phyloP scores from a whole-genome alignment of 2,113 vertebrate genomes.

The Cyprinus carpio region DNA sequence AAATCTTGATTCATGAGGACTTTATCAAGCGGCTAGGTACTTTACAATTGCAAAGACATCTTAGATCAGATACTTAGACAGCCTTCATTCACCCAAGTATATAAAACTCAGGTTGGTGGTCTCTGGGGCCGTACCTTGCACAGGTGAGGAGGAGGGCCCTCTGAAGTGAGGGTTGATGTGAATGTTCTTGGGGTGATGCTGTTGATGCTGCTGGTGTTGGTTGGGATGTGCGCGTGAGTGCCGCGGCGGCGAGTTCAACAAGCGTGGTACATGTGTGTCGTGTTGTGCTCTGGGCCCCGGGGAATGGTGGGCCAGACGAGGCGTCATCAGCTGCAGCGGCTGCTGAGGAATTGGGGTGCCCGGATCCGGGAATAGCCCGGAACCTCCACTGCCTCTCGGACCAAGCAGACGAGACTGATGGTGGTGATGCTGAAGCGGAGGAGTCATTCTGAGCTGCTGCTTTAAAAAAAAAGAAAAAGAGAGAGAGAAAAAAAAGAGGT shows the following conservation, averaged over 20 bases:
- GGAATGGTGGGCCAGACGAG: constrained; percentile 86
- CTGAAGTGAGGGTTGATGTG: constrained; percentile 99
- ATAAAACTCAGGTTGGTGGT: neutral
- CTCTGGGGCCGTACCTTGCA: constrained; percentile 80
- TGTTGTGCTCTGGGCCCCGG: constrained; percentile 80
- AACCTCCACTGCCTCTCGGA: constrained; percentile 70
- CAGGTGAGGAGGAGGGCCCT: constrained; percentile 85
- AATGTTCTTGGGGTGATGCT: constrained; percentile 92
- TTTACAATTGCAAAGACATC: neutral
- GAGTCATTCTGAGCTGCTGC: constrained; percentile 81
- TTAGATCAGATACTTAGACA: neutral
- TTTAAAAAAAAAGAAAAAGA: constrained; percentile 62
- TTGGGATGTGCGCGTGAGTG: constrained; percentile 63
- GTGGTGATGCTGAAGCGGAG: constrained; percentile 68
- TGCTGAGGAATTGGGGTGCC: constrained; percentile 76
- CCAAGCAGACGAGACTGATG: constrained; percentile 72
- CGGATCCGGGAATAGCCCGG: constrained; percentile 84
- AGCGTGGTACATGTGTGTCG: constrained; percentile 78
- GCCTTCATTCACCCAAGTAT: neutral
- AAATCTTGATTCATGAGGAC: neutral
- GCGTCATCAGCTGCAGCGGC: constrained; percentile 84
- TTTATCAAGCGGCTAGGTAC: neutral
- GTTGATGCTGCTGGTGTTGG: constrained; percentile 66
- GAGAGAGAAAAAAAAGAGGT: neutral
- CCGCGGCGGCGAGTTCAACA: constrained; percentile 83